phyloP scores from a whole-genome alignment of 2,888 invertebrate genomes.

The Gortyna flavago region DNA sequence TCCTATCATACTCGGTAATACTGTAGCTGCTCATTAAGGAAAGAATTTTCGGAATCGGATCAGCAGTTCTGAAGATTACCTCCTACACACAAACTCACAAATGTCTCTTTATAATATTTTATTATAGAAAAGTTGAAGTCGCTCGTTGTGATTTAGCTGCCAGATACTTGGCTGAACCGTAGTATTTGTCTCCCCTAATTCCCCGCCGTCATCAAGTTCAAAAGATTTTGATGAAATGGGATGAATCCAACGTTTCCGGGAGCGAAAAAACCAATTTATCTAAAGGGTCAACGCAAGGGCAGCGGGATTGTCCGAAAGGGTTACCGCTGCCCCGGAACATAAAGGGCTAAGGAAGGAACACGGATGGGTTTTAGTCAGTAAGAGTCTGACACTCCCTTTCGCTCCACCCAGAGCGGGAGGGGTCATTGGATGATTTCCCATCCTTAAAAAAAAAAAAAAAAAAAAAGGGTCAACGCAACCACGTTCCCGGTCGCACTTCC shows the following conservation, averaged over 20 bases:
- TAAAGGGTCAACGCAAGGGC: slow-evolving; percentile 29
- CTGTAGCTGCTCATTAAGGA: neutral
- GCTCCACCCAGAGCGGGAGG: too few species aligned
- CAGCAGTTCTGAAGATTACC: neutral
- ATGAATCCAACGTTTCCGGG: slow-evolving; percentile 36
- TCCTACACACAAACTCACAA: neutral
- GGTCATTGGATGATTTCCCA: too few species aligned
- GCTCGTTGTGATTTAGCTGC: neutral
- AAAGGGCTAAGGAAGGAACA: too few species aligned
- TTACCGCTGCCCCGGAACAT: too few species aligned
- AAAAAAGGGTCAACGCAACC: slow-evolving; percentile 33
- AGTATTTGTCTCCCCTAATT: neutral
- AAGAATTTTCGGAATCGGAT: neutral
- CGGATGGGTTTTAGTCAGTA: too few species aligned
- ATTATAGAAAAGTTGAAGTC: neutral
- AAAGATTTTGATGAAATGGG: slow-evolving; percentile 37
- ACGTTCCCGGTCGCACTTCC: slow-evolving; percentile 25
- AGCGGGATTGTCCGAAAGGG: too few species aligned
- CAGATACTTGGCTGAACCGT: slow-evolving; percentile 5
- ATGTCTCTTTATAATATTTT: neutral
- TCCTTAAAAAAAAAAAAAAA: too few species aligned
- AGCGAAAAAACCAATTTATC: slow-evolving; percentile 46
- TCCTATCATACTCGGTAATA: neutral
- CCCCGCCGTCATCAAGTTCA: slow-evolving; percentile 13
- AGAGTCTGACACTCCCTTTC: too few species aligned